Base-by-base conservation (phyloP, 2,113 vertebrate genomes). In the Gallinago jamesoni region DNA sequence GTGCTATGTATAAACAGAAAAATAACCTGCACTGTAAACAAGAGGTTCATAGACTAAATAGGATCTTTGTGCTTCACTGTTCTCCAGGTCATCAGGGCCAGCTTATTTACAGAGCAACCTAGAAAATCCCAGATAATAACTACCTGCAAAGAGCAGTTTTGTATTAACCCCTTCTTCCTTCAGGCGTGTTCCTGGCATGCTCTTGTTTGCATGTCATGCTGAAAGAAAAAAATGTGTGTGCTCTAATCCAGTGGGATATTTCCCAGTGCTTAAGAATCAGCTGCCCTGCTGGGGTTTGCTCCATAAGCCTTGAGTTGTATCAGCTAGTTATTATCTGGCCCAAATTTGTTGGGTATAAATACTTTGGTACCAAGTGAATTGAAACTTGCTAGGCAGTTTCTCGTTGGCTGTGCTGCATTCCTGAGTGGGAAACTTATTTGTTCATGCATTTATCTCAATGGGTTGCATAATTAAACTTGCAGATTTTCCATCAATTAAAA, bases 401-500 rank as follows among this genome's bases (percentile, higher is more conserved):
- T 91, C 11, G 4, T 95, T 95, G 89, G 59, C 74, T 76, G 39
- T 92, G 53, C 67, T 93, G 66, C 87, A 89, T 96, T 82, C 67
- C 43, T 78, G 56, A 74, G 39, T 84, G 68, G 43, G 87, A 87
- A 86, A 94, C 95, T 95, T 96, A 90, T 94, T 94, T 97, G 83
- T 97, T 94, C 87, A 89, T 95, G 56, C 55, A 35, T 96, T 96
- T 97, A 90, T 97, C 85, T 96, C 93, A 80, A 11, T 77, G 93
- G 64, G 83, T 95, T 93, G 59, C 70, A 87, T 98, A 86, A 93
- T 97, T 97, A 95, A 96, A 43, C 86, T 91, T 96, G 84, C 91
- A 97, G 88, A 98, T 97, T 92, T 96, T 96, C 80, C 89, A 52
- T 97, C 84, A 91, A 33, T 91, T 93, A 80, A 68, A 91, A 68